These are phyloP conservation scores for Crenichthys baileyi DNA, from an alignment of 2,797 vertebrate genomes.

Conservation along the genomic window DNA sequence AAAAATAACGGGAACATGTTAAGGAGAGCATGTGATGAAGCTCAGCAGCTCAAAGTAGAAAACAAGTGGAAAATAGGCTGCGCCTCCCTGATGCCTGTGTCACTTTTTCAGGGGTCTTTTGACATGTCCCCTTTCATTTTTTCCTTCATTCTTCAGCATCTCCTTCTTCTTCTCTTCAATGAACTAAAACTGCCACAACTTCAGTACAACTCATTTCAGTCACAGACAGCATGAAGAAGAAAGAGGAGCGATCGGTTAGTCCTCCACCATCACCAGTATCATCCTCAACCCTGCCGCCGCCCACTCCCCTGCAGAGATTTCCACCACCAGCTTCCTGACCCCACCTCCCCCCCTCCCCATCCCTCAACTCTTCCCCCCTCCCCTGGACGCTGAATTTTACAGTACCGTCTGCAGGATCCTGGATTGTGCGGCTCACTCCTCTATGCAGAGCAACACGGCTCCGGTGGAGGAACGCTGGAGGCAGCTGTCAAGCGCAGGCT, in stretches of 20 bases:
- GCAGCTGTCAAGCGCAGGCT: conserved; percentile 76
- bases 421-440: conserved; percentile 63
- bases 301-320: conserved; percentile 41
- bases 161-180: conserved; percentile 44
- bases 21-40: conserved; percentile 14
- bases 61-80: conserved; percentile 51
- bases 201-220: conserved; percentile 52
- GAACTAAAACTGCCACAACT: conserved; percentile 66
- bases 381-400: conserved; percentile 71
- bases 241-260: conserved; percentile 52
- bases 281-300: conserved; percentile 34
- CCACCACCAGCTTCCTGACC: conserved; percentile 41
- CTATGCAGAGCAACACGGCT: conserved; percentile 69
- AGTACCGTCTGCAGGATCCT: conserved; percentile 74
- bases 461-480: conserved; percentile 76
- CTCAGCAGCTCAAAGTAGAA: conserved; percentile 43
- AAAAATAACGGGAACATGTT: too few species aligned
- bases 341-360: too few species aligned
- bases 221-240: conserved; percentile 48
- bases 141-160: conserved; percentile 13
- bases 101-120: conserved; percentile 46
- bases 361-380: conserved; percentile 7
- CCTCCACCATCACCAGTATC: conserved; percentile 58
- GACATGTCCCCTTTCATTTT: conserved; percentile 5
- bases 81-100: conserved; percentile 52